A percentile compares a stretch with the other conserved stretches of the same genome.
phyloP scores from a whole-genome alignment of 2,113 vertebrate genomes.

The Elaphurus davidianus region DNA sequence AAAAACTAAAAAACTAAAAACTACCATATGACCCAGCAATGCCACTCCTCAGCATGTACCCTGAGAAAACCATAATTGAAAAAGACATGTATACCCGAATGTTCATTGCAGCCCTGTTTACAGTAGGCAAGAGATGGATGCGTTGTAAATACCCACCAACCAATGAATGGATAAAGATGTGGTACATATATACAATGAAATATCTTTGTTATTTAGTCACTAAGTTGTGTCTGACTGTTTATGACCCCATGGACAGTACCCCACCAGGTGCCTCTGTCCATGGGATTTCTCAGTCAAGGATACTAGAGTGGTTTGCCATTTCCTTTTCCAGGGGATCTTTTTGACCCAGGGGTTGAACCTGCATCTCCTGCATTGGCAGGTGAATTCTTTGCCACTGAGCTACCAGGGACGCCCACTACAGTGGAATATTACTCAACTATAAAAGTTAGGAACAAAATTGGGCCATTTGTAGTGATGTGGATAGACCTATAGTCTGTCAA shows the following conservation, averaged over 20 bases:
- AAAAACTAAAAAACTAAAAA: not conserved
- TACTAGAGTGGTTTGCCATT: not conserved
- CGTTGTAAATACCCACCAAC: not conserved
- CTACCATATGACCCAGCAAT: not conserved
- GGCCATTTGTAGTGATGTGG: not conserved
- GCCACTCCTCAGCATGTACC: not conserved
- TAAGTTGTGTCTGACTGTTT: not conserved
- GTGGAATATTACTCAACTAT: not conserved
- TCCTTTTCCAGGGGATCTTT: not conserved
- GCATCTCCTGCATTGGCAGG: not conserved
- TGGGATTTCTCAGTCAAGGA: not conserved
- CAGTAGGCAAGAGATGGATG: not conserved
- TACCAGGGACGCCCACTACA: not conserved
- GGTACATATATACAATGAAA: not conserved
- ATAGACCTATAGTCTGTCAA: not conserved
- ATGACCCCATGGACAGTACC: not conserved
- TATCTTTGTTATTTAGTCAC: not conserved
- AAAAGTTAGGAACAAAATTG: not conserved
- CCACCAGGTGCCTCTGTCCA: not conserved
- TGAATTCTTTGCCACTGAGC: not conserved
- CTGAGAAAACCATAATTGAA: not conserved
- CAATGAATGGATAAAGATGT: not conserved
- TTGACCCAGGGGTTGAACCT: not conserved
- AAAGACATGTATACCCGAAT: not conserved
- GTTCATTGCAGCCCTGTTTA: not conserved